These are phyloP conservation scores for Cyclargus thomasi DNA, from an alignment of 1,140 invertebrate species.

Conservation along the genomic window DNA sequence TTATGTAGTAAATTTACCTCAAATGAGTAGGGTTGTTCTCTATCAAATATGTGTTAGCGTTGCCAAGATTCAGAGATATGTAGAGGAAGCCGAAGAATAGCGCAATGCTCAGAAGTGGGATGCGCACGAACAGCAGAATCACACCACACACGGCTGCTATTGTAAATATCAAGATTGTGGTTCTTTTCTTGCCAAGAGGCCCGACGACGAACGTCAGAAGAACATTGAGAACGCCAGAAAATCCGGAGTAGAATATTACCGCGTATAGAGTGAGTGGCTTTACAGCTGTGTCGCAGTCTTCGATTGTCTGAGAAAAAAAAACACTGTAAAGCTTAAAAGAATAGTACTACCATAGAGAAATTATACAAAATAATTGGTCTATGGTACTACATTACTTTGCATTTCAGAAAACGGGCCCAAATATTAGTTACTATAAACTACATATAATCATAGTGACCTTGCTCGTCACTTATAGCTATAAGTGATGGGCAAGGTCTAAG, in stretches of 20 bases:
- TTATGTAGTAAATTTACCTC: slow-evolving; percentile 30
- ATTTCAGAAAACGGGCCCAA: too few relatives aligned
- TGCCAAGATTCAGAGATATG: slow-evolving; percentile 44
- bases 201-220: slow-evolving; percentile 42
- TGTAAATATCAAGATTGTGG: slow-evolving; percentile 38
- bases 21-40: slow-evolving; percentile 52
- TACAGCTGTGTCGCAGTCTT: slow-evolving; percentile 39
- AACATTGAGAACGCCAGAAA: slow-evolving; percentile 30
- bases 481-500: too few relatives aligned
- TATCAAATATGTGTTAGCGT: slow-evolving; percentile 49
- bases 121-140: slow-evolving; percentile 36
- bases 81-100: slow-evolving; percentile 53
- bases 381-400: too few relatives aligned
- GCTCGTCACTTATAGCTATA: too few relatives aligned
- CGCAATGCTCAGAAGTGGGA: slow-evolving; percentile 41
- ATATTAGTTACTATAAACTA: too few relatives aligned
- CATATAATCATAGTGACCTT: too few relatives aligned
- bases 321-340: not conserved
- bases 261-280: slow-evolving; percentile 40
- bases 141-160: slow-evolving; percentile 32
- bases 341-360: too few relatives aligned
- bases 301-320: slow-evolving; percentile 31
- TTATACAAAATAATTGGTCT: too few relatives aligned
- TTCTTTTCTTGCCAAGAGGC: slow-evolving; percentile 41
- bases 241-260: slow-evolving; percentile 43